Base-by-base conservation (phyloP, 1,140 invertebrate species). In the Caenorhabditis tropicalis region DNA sequence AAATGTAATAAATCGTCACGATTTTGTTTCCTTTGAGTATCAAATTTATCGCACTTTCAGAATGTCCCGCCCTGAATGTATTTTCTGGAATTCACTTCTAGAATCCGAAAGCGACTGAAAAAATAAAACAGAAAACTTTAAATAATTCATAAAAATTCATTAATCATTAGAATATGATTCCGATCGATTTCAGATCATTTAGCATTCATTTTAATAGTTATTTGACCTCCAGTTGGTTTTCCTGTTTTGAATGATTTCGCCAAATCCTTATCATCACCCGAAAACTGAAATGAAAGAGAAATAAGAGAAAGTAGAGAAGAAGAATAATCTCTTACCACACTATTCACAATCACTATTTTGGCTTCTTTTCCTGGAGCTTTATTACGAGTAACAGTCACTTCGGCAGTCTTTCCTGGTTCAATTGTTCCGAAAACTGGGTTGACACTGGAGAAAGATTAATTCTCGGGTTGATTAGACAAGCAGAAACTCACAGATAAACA, bases 351-450 rank as follows among this genome's bases (percentile, higher is more conserved):
- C 16, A 74, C 65, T 9, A 74, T 33, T 31, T 74, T 74, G 4
- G 65, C 65, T 21, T 74, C 65, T 46, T 74, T 74, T 9, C 36
- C 19, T 43, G 65, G 65, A 21, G 33, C 65, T n/a, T 74, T 74
- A 29, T 43, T 74, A 21, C 65, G 65, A 74, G 65, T 74, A 43
- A 74, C 9, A 24, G 36, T 24, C n/a, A 74, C 19, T 15, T 74
- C 36, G 10, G 65, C 65, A 24, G 65, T 43, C 15, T 74, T 74
- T 74, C 65, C 65, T 1, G 65, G 19, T 27, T 74, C 65, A 12
- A 74, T 46, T 43, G 65, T 74, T 74, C 65, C 65, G 36, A 43
- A 74, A 10, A 74, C 65, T 24, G 65, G 65, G 24, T 74, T 74
- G 2, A 74, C 36, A 21, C 65, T 74, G 36, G 9, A 46, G 10